These are phyloP conservation scores for Neosilurus hyrtlii DNA, from an alignment of 2,797 vertebrate species.

Conservation along the genomic window DNA sequence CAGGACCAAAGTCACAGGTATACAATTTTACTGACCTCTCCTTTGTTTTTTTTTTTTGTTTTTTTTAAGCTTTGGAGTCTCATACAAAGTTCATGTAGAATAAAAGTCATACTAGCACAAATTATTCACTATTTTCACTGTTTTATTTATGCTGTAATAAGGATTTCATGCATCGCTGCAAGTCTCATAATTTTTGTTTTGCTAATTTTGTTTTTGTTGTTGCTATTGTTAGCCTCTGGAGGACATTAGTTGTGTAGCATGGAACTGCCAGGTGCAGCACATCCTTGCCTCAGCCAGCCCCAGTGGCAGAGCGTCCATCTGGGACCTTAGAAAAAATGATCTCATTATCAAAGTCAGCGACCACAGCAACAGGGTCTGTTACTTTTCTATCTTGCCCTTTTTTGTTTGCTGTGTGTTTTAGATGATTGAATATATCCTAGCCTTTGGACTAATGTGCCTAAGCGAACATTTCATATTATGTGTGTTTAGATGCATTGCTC, in stretches of 20 bases:
- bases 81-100: background rate
- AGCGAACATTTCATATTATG: background rate
- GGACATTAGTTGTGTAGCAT: constrained; percentile 91
- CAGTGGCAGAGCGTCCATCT: constrained; percentile 88
- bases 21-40: constrained; percentile 6
- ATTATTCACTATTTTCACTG: background rate
- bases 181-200: background rate
- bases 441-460: background rate
- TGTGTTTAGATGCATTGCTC: constrained; percentile 92
- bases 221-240: constrained; percentile 81
- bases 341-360: constrained; percentile 99
- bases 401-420: background rate
- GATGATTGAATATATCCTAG: background rate
- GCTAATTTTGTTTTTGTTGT: constrained; percentile 8
- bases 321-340: constrained; percentile 97
- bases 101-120: background rate
- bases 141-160: background rate
- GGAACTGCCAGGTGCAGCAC: constrained; percentile 97
- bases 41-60: background rate
- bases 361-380: constrained; percentile 91
- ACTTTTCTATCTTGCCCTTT: background rate
- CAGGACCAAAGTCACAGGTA: constrained; percentile 94
- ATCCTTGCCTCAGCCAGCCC: constrained; percentile 94
- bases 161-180: too few relatives aligned
- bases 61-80: background rate